Evolutionary conservation across 2,113 vertebrate genomes (phyloP).

Genomic region (Heterotis niloticus): DNA sequence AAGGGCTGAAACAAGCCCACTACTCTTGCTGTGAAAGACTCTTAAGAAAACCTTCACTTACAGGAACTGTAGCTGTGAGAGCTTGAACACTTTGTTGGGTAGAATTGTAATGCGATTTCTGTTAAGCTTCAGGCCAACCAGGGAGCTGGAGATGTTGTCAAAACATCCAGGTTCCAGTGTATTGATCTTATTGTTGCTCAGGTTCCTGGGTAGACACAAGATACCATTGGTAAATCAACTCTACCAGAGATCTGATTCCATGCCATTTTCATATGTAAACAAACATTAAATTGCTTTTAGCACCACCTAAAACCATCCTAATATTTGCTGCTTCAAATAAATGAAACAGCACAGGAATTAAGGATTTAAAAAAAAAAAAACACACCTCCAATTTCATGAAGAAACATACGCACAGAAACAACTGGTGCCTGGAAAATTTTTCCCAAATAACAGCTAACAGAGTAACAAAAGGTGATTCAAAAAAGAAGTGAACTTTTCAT

Average conservation of each 20-base stretch:
- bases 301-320: too few species aligned
- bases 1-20: not conserved
- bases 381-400: too few species aligned
- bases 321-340: too few species aligned
- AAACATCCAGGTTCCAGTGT: conserved; percentile 88
- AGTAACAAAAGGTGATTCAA: too few species aligned
- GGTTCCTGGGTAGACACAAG: conserved; percentile 68
- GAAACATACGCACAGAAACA: too few species aligned
- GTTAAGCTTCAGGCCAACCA: conserved; percentile 89
- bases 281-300: too few species aligned
- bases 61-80: conserved; percentile 88
- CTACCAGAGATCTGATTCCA: not conserved
- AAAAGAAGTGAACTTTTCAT: too few species aligned
- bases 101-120: conserved; percentile 82
- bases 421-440: too few species aligned
- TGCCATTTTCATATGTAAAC: not conserved
- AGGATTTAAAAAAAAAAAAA: too few species aligned
- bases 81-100: conserved; percentile 85
- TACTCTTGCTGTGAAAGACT: not conserved
- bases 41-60: conserved; percentile 60
- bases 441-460: too few species aligned
- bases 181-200: conserved; percentile 93
- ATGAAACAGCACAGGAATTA: too few species aligned
- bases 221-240: not conserved
- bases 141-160: conserved; percentile 86